phyloP scores from a whole-genome alignment of 2,113 vertebrate species.

The Dromiciops gliroides region DNA sequence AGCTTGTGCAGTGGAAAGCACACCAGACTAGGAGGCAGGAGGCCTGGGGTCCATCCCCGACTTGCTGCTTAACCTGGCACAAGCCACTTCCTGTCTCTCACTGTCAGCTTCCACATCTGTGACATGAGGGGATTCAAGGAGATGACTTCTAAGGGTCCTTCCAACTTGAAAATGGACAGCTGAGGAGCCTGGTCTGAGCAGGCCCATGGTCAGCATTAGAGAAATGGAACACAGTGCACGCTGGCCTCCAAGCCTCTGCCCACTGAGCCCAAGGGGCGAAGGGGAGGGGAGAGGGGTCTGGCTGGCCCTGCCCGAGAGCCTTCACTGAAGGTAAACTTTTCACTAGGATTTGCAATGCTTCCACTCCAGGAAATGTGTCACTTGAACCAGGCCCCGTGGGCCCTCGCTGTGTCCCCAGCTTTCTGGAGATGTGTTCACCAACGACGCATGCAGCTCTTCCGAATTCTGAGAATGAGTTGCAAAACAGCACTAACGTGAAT shows the following conservation, averaged over 20 bases:
- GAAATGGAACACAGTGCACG: too few relatives aligned
- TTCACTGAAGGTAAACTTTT: not conserved
- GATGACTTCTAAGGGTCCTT: not conserved
- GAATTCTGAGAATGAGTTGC: slow-evolving; percentile 72
- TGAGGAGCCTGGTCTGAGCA: not conserved
- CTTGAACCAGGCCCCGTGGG: not conserved
- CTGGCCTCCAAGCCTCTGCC: not conserved
- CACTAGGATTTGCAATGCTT: not conserved
- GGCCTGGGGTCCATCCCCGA: not conserved
- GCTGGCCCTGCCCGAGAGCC: not conserved
- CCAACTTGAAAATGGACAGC: not conserved
- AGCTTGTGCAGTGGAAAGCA: not conserved
- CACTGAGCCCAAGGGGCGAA: not conserved
- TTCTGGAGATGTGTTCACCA: not conserved
- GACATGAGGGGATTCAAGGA: not conserved
- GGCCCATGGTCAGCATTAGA: not conserved
- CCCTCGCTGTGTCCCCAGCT: not conserved
- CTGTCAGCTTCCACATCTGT: not conserved
- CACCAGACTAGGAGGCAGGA: not conserved
- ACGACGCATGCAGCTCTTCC: slow-evolving; percentile 28
- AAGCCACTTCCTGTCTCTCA: not conserved
- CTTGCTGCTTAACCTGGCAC: not conserved
- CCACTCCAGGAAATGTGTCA: not conserved
- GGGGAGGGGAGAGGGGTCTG: not conserved
- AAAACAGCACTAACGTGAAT: slow-evolving; percentile 74